phyloP scores from a whole-genome alignment of 2,888 invertebrate genomes.

The Plemyria rubiginata region DNA sequence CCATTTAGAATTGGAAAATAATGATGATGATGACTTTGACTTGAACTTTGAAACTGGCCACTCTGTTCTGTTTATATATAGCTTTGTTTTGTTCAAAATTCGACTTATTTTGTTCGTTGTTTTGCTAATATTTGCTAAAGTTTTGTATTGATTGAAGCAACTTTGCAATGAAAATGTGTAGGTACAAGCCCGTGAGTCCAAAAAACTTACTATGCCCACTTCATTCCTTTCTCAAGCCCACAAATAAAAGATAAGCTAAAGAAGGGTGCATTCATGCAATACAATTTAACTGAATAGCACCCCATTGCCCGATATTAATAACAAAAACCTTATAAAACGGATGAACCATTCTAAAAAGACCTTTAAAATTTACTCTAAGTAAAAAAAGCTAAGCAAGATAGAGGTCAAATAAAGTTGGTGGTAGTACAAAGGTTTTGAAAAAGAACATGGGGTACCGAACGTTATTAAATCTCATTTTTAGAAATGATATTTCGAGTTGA shows the following conservation, averaged over 20 bases:
- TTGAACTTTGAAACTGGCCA: too few species aligned
- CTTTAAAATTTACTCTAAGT: conserved; percentile 39
- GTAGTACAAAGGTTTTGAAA: conserved; percentile 67
- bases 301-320: conserved; percentile 60
- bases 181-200: neutral
- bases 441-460: conserved; percentile 75
- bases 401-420: conserved; percentile 54
- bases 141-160: neutral
- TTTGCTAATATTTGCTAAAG: neutral
- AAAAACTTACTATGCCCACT: conserved; percentile 25
- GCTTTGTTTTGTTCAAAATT: too few species aligned
- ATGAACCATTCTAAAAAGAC: conserved; percentile 59
- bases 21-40: too few species aligned
- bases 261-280: conserved; percentile 29
- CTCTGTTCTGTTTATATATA: too few species aligned
- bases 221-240: conserved; percentile 16
- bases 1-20: too few species aligned
- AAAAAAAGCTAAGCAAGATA: conserved; percentile 31
- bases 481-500: conserved; percentile 53
- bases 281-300: conserved; percentile 43
- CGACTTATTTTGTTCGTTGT: neutral
- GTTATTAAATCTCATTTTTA: conserved; percentile 78
- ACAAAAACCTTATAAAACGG: conserved; percentile 70
- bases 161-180: neutral
- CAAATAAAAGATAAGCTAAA: conserved; percentile 25